A percentile compares a stretch with the other conserved stretches of the same genome.
phyloP scores from a whole-genome alignment of 92 coral and sea anemone species.

The Epizoanthus illoricatus region DNA sequence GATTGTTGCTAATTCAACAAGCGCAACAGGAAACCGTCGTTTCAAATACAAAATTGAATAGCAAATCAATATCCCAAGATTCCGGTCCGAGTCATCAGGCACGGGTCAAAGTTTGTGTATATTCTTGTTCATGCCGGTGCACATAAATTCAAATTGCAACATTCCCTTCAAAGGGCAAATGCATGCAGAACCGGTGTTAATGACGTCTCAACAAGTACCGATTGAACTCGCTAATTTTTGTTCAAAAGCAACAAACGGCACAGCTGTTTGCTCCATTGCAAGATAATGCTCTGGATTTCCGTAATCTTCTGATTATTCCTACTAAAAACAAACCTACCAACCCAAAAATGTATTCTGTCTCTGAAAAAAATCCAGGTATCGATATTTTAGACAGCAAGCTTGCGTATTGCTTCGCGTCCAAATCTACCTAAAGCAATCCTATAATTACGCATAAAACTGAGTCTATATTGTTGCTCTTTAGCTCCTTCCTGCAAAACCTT shows the following conservation, averaged over 20 bases:
- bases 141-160: constrained; percentile 12
- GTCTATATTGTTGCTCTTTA: background rate
- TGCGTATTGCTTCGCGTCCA: too few species aligned
- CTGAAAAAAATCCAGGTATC: too few species aligned
- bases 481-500: background rate
- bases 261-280: background rate
- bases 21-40: background rate
- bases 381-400: too few species aligned
- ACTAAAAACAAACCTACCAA: background rate
- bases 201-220: background rate
- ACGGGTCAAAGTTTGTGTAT: background rate
- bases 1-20: constrained; percentile 4
- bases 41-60: background rate
- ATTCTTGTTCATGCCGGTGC: background rate
- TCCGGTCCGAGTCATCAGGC: background rate
- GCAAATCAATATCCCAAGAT: background rate
- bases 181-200: background rate
- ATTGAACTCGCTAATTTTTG: constrained; percentile 10
- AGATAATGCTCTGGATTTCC: background rate
- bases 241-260: constrained; percentile 6
- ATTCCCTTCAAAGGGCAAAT: too few species aligned
- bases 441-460: background rate
- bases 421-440: too few species aligned
- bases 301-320: background rate
- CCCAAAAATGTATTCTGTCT: background rate